A percentile compares a stretch with the other conserved stretches of the same genome.
phyloP scores from a whole-genome alignment of 2,888 invertebrate genomes.

The Lamproptera curius region DNA sequence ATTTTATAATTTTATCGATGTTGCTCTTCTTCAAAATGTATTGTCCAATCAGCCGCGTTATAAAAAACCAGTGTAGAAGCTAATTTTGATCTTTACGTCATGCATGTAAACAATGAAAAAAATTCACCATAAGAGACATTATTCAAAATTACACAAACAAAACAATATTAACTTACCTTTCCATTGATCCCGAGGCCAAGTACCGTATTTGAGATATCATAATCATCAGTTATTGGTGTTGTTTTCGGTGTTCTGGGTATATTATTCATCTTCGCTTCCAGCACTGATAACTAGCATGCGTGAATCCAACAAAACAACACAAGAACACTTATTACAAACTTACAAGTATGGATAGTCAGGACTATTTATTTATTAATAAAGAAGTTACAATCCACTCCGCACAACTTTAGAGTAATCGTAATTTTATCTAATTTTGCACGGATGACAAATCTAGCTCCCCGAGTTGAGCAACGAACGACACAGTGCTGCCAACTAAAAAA shows the following conservation, averaged over 20 bases:
- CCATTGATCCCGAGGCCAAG: constrained; percentile 98
- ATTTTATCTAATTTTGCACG: constrained; percentile 37
- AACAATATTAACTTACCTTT: constrained; percentile 76
- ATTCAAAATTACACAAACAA: constrained; percentile 4
- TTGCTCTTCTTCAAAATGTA: constrained; percentile 3
- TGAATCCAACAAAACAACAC: constrained; percentile 12
- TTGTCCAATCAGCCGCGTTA: constrained; percentile 20
- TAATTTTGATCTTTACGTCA: constrained; percentile 38
- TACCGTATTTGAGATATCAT: constrained; percentile 94
- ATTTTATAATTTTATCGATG: constrained; percentile 10
- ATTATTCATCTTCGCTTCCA: constrained; percentile 53
- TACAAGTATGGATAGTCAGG: too few relatives aligned
- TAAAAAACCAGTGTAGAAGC: constrained; percentile 23
- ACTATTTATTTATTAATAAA: too few relatives aligned
- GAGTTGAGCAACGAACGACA: constrained; percentile 28
- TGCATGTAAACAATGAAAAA: constrained; percentile 39
- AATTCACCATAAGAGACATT: constrained; percentile 6
- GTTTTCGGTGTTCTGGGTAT: constrained; percentile 81
- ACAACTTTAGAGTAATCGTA: constrained; percentile 23
- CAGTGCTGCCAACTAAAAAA: constrained; percentile 25
- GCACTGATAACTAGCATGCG: constrained; percentile 29
- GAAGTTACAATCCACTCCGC: constrained; percentile 6
- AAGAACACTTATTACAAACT: constrained; percentile 16
- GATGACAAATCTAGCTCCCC: constrained; percentile 34
- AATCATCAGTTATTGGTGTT: constrained; percentile 92